These are phyloP conservation scores for Channa argus DNA, from an alignment of 2,113 vertebrate species.

Conservation along the genomic window DNA sequence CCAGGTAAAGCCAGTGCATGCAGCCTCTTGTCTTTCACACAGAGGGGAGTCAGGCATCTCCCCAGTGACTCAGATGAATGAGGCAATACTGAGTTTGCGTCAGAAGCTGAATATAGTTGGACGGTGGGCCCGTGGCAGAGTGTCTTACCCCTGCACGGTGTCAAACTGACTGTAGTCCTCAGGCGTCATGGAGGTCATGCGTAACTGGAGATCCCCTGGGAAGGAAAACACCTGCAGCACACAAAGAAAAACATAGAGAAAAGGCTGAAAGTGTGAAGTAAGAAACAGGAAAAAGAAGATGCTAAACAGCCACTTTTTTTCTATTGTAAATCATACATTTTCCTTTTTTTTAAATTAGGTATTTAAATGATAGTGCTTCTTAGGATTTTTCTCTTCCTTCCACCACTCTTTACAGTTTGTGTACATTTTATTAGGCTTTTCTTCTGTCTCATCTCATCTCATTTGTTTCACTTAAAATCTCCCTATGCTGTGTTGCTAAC, in stretches of 20 bases:
- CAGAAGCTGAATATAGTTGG: conserved; percentile 58
- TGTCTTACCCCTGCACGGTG: conserved; percentile 80
- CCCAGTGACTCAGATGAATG: conserved; percentile 60
- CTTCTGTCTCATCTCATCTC: conserved; percentile 2
- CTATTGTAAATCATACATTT: not conserved
- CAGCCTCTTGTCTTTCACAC: conserved; percentile 47
- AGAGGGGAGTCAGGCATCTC: conserved; percentile 57
- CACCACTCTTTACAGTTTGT: not conserved
- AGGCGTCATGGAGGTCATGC: conserved; percentile 92
- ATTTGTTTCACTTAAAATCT: conserved; percentile 33
- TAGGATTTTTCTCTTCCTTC: not conserved
- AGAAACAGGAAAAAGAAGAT: conserved; percentile 14
- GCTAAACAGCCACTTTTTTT: not conserved
- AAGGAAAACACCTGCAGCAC: conserved; percentile 91
- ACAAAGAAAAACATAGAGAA: conserved; percentile 66
- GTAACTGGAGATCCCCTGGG: conserved; percentile 93
- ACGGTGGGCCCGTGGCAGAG: conserved; percentile 27
- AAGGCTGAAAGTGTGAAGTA: conserved; percentile 19
- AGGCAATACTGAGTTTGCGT: conserved; percentile 54
- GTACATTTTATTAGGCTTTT: not conserved
- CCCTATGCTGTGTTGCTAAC: conserved; percentile 9
- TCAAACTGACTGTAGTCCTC: conserved; percentile 89
- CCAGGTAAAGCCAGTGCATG: conserved; percentile 22
- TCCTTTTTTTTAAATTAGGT: too few relatives aligned
- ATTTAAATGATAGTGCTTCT: too few relatives aligned